These are phyloP conservation scores for Drosophila ustulata DNA, from an alignment of 2,888 invertebrate genomes.

Conservation along the genomic window DNA sequence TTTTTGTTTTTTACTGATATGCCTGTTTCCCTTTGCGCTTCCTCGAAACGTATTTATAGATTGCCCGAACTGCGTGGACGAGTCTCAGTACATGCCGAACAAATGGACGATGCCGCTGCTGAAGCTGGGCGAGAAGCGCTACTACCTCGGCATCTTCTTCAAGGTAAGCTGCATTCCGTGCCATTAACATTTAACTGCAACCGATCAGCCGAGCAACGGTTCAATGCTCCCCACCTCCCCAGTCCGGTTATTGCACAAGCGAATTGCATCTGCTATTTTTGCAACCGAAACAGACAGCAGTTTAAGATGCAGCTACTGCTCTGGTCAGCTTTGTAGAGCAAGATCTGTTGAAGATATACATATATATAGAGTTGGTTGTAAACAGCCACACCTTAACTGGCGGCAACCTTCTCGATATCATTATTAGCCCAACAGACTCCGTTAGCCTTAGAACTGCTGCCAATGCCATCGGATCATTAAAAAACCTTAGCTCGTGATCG, in stretches of 20 bases:
- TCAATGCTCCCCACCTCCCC: constrained; percentile 20
- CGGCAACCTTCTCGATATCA: constrained; percentile 43
- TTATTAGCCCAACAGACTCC: constrained; percentile 41
- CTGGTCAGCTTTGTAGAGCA: not conserved
- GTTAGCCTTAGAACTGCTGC: constrained; percentile 50
- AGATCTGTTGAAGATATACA: not conserved
- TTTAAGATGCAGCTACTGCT: not conserved
- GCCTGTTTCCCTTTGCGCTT: constrained; percentile 21
- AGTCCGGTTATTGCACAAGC: constrained; percentile 24
- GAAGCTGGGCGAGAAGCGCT: constrained; percentile 94
- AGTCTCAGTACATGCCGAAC: constrained; percentile 88
- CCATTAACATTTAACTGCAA: constrained; percentile 51
- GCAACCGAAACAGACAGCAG: constrained; percentile 4
- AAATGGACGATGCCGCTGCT: constrained; percentile 96
- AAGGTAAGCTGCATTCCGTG: constrained; percentile 89
- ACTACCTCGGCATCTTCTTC: constrained; percentile 96
- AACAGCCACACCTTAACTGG: constrained; percentile 17
- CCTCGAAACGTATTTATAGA: constrained; percentile 86
- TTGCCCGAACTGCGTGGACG: constrained; percentile 93
- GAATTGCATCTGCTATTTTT: constrained; percentile 43
- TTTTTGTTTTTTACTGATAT: constrained; percentile 19
- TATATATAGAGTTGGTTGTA: not conserved
- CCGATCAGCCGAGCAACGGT: constrained; percentile 46
- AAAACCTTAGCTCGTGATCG: constrained; percentile 21
- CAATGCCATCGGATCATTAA: constrained; percentile 51